Conservation (phyloP, 2,113 vertebrate genomes). For the Takifugu bimaculatus region DNA sequence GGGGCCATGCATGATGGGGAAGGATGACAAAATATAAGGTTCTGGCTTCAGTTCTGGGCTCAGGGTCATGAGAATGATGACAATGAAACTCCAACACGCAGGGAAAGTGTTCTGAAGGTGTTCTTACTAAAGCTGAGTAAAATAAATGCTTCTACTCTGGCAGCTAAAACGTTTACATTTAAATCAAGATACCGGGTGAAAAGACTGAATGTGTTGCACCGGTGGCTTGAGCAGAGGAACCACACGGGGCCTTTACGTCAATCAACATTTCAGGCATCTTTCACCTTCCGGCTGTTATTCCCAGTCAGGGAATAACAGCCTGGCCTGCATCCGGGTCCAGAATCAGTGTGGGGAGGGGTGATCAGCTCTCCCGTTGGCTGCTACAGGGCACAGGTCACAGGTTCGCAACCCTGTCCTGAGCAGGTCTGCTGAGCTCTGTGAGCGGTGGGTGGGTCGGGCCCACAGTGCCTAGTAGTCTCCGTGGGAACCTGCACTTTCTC, state of each 20-base stretch:
- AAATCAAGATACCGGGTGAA: no score
- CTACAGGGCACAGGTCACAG: constrained; percentile 57
- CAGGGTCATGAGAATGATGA: no score
- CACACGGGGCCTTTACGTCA: background rate
- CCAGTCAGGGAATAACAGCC: constrained; percentile 61
- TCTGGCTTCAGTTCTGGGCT: no score
- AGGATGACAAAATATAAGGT: no score
- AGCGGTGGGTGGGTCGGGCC: constrained; percentile 45
- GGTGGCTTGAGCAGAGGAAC: no score
- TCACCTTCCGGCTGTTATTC: background rate
- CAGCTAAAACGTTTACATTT: no score
- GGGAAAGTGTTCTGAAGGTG: no score
- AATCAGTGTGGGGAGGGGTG: constrained; percentile 86
- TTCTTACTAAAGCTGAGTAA: no score
- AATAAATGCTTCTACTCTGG: no score
- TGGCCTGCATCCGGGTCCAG: constrained; percentile 83
- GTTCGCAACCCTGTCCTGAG: constrained; percentile 70
- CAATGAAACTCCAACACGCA: no score
- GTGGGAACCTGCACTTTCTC: constrained; percentile 42
- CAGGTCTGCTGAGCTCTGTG: constrained; percentile 61
- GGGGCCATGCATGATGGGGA: no score
- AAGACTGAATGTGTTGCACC: no score
- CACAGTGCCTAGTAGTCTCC: constrained; percentile 33
- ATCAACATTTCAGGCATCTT: background rate
- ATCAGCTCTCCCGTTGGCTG: constrained; percentile 69